Percentiles rank a stretch among this genome's conserved stretches.
These are phyloP conservation scores for Orthonevra nobilis DNA, from an alignment of 2,888 invertebrate genomes.

Conservation along the genomic window DNA sequence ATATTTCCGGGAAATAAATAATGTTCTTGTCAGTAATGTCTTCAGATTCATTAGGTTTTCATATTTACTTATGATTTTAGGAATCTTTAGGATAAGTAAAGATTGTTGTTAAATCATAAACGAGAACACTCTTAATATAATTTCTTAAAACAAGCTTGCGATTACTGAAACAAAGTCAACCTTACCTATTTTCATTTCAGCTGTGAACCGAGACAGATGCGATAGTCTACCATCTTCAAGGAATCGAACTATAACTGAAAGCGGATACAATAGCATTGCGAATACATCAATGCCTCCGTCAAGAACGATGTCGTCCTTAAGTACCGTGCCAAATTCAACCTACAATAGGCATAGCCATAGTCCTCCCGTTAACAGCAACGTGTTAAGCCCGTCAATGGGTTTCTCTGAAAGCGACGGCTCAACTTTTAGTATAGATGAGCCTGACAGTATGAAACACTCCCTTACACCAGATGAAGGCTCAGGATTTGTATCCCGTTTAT, in stretches of 20 bases:
- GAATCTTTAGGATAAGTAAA: no score
- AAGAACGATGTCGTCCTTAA: conserved; percentile 79
- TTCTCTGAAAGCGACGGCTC: conserved; percentile 86
- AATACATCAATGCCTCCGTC: conserved; percentile 79
- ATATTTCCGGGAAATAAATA: no score
- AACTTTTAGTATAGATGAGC: conserved; percentile 85
- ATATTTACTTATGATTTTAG: no score
- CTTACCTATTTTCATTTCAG: conserved; percentile 64
- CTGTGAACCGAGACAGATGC: conserved; percentile 85
- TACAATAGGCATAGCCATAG: conserved; percentile 79
- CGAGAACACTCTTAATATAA: no score
- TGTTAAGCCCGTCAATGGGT: conserved; percentile 83
- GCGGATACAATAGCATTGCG: conserved; percentile 77
- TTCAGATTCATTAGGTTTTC: no score
- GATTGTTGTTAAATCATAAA: no score
- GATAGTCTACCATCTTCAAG: conserved; percentile 90
- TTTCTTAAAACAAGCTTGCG: no score
- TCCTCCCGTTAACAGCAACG: conserved; percentile 79
- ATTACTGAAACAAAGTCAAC: neutral
- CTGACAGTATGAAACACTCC: conserved; percentile 82
- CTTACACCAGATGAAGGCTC: conserved; percentile 83
- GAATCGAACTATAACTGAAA: conserved; percentile 85
- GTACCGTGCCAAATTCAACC: conserved; percentile 79
- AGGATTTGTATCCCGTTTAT: conserved; percentile 74
- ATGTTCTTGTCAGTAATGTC: no score